Evolutionary conservation across 1,140 invertebrate genomes (phyloP), one percentile per base, ranked within the genome.

Genomic region (Neodiprion pinetum): DNA sequence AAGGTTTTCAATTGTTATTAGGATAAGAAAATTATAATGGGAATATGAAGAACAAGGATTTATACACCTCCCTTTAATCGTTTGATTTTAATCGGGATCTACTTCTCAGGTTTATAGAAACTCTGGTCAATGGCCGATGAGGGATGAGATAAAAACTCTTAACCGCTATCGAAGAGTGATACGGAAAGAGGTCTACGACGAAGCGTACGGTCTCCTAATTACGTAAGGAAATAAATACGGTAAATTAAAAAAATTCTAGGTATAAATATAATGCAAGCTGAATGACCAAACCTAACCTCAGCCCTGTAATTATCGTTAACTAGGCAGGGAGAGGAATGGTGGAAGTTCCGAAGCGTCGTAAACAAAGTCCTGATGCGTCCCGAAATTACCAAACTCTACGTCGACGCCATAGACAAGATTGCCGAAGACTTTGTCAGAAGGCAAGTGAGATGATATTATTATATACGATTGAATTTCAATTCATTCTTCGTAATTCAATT

Each of bases 401-500:
- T 95, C 17, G 90, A 90, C 67, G 89, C 91, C 21, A 89, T 95
- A 48, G 92, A 95, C 82, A 85, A 90, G 73, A 94, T 95, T 61
- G 92, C 93, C 2, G 84, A 88, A 66, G 92, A 93, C 78, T 94
- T 95, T 84, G 85, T 94, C 50, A 78, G 86, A 61, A 91, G 92
- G 92, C 93, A 85, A 83, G 79, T 79, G 69, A 65, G 40, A 67
- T 48, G 73, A 68, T 53, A 48, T 53, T 21, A 21, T 21, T 21
- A 21, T 21, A 21, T 21, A 21, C 17, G 28, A 40, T 40, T 40
- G 28, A 40, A 40, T 40, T 40, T 40, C 28, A 40, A 40, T 40
- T 40, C 28, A 40, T 40, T 40, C 5, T 40, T 40, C 28, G 5
- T 40, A 40, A 5, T 40, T 40, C 0, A 40, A 40, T 40, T 40